phyloP scores from a whole-genome alignment of 2,113 vertebrate genomes.

The Ammodytes dubius region DNA sequence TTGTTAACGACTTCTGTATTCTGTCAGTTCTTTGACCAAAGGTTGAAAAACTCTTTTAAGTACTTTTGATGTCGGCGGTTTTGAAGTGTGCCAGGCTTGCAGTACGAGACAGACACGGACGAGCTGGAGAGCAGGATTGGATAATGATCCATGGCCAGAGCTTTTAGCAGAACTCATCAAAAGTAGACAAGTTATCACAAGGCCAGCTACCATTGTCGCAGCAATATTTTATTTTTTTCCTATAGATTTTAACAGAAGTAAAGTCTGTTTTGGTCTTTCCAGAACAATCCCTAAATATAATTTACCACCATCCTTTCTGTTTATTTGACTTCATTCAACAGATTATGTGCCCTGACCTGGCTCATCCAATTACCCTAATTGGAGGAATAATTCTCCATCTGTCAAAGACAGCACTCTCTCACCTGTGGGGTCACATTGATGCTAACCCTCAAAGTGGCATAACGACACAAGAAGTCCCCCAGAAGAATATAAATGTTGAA shows the following conservation, averaged over 20 bases:
- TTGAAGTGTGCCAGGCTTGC: conserved; percentile 44
- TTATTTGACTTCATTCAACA: conserved; percentile 61
- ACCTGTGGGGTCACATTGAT: conserved; percentile 72
- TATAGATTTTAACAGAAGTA: conserved; percentile 50
- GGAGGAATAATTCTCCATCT: conserved; percentile 76
- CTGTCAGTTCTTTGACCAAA: conserved; percentile 37
- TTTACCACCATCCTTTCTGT: conserved; percentile 50
- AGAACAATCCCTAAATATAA: conserved; percentile 45
- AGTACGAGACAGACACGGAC: conserved; percentile 18
- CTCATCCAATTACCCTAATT: conserved; percentile 81
- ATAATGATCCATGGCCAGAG: conserved; percentile 64
- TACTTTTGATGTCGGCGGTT: conserved; percentile 55
- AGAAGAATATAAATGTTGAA: conserved; percentile 71
- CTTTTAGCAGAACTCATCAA: conserved; percentile 60
- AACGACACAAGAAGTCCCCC: conserved; percentile 49
- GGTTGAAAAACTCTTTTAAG: conserved; percentile 40
- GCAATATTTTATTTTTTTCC: background rate
- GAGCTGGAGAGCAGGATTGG: conserved; percentile 58
- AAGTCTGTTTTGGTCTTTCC: conserved; percentile 44
- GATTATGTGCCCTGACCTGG: conserved; percentile 69
- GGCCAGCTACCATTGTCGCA: conserved; percentile 28
- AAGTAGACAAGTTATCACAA: conserved; percentile 37
- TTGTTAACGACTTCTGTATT: conserved; percentile 10
- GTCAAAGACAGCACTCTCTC: conserved; percentile 69
- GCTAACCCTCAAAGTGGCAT: conserved; percentile 65